phyloP scores from a whole-genome alignment of 2,888 invertebrate species.

The Anagyrus pseudococci region DNA sequence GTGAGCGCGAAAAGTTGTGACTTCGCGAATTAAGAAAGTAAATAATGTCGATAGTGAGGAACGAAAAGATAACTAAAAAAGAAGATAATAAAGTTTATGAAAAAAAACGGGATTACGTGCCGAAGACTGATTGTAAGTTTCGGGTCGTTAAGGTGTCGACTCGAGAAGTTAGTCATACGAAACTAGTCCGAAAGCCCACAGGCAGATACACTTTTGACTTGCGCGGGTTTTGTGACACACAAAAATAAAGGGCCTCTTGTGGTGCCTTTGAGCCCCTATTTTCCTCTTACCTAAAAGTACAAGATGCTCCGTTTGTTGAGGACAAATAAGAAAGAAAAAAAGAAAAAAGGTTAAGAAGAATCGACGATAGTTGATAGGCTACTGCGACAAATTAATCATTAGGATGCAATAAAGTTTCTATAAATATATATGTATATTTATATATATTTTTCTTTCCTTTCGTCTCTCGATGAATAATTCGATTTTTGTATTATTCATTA shows the following conservation, averaged over 20 bases:
- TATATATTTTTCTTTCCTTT: too few relatives aligned
- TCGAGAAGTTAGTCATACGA: slow-evolving; percentile 56
- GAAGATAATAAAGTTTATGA: slow-evolving; percentile 2
- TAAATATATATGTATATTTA: too few relatives aligned
- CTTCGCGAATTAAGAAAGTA: slow-evolving; percentile 18
- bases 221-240: slow-evolving; percentile 48
- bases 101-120: slow-evolving; percentile 45
- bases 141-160: slow-evolving; percentile 40
- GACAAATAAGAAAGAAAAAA: background rate
- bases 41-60: background rate
- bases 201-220: slow-evolving; percentile 40
- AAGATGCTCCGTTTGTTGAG: slow-evolving; percentile 21
- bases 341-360: slow-evolving; percentile 9
- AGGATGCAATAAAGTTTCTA: background rate
- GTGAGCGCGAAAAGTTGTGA: slow-evolving; percentile 30
- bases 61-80: slow-evolving; percentile 3
- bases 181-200: slow-evolving; percentile 58
- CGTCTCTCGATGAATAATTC: too few relatives aligned
- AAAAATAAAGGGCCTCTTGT: slow-evolving; percentile 46
- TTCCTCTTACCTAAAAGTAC: slow-evolving; percentile 36
- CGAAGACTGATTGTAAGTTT: slow-evolving; percentile 56
- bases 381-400: background rate
- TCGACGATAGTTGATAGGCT: background rate
- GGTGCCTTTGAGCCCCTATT: slow-evolving; percentile 47
- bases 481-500: too few relatives aligned